Evolutionary conservation across 2,797 vertebrate species (phyloP), one percentile per base, ranked within the genome.

Genomic region (Anguilla obscura): DNA sequence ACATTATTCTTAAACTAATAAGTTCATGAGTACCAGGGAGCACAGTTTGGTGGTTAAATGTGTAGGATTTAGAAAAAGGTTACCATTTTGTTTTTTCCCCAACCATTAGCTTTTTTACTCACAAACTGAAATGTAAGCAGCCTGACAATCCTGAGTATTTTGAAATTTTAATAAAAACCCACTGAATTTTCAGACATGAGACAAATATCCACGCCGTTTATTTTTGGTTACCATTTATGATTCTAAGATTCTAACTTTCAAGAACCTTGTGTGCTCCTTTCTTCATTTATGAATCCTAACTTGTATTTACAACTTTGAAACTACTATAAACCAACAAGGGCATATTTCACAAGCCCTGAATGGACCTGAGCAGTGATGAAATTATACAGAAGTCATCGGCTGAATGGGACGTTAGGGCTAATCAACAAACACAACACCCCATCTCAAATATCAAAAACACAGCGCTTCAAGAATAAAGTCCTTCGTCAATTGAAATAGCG

Each of bases 1-100:
- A 82, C 79, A 24, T 50, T 82, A 14, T 82, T 82, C 79, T 50
- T 24, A 82, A 48, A 50, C 45, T 33, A 82, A 50, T 45, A 82
- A 48, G 79, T 21, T 21, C 21, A 50, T 1, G 7, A 21, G n/a
- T 50, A 82, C 79, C 45, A 82, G 18, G 40, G 45, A 24, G 40
- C 6, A 82, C 45, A 82, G 45, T 50, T 50, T 40, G 12, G 71
- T 9, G 10, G 30, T 16, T 40, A 79, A 7, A 79, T 33, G 16
- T 18, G 33, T 18, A 79, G 79, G 27, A n/a, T 82, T 82, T 45
- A 50, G 21, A 12, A 82, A 48, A 24, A 24, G 40, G 74, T 24
- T 48, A 36, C 45, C 0, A 1, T 21, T 48, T 50, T 50, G 33
- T 27, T 24, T 82, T 10, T 9, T 82, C 45, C 10, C 33, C 12